A percentile compares a stretch with the other conserved stretches of the same genome.
Evolutionary conservation across 2,888 invertebrate species (phyloP).

Genomic region (Clivina fossor): DNA sequence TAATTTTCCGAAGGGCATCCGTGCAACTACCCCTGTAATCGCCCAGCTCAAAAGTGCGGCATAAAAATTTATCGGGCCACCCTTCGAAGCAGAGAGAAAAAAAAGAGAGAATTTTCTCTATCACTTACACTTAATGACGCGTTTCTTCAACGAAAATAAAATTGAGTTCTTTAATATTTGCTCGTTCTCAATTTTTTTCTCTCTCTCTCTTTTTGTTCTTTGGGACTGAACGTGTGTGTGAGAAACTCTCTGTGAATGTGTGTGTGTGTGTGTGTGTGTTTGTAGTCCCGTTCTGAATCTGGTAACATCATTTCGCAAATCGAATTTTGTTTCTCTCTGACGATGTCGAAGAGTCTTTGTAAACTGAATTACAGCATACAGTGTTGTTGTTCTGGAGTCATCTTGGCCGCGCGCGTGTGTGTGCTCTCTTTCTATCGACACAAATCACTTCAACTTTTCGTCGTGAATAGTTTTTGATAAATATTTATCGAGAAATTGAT

Average conservation of each 20-base stretch:
- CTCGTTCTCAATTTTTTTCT: constrained; percentile 25
- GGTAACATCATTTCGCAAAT: constrained; percentile 31
- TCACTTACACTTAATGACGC: constrained; percentile 30
- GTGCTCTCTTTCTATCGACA: background rate
- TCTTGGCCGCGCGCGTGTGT: background rate
- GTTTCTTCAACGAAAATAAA: constrained; percentile 27
- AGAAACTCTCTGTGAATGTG: too few relatives aligned
- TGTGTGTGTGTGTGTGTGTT: too few relatives aligned
- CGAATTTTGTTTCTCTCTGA: constrained; percentile 24
- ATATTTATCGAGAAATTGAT: too few relatives aligned
- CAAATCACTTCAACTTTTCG: constrained; percentile 6
- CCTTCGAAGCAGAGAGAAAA: constrained; percentile 10
- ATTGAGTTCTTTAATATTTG: constrained; percentile 29
- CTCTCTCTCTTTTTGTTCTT: constrained; percentile 23
- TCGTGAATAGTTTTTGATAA: too few relatives aligned
- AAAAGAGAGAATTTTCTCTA: constrained; percentile 27
- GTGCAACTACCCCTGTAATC: too few relatives aligned
- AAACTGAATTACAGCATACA: constrained; percentile 21
- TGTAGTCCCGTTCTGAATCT: constrained; percentile 20
- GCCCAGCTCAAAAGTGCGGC: too few relatives aligned
- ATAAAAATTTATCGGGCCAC: constrained; percentile 15
- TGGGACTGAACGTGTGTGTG: too few relatives aligned
- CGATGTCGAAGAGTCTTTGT: constrained; percentile 9
- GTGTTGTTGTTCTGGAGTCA: constrained; percentile 2
- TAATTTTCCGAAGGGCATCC: too few relatives aligned